These are phyloP conservation scores for Telenomus remus DNA, from an alignment of 1,140 invertebrate genomes.

Conservation along the genomic window DNA sequence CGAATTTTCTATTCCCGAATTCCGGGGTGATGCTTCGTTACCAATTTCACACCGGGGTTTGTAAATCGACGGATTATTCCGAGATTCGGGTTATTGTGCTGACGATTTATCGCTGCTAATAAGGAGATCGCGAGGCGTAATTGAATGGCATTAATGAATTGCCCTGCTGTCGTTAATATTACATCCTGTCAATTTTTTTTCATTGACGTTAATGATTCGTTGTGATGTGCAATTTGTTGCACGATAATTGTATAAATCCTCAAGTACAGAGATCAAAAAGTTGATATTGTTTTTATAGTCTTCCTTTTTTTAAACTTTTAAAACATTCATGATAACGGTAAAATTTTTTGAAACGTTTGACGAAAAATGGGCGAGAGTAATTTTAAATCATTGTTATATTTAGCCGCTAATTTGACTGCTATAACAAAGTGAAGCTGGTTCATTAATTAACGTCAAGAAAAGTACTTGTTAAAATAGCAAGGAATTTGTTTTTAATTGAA, in stretches of 20 bases:
- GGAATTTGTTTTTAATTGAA: neutral
- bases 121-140: slow-evolving; percentile 36
- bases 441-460: no score
- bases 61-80: slow-evolving; percentile 49
- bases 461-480: neutral
- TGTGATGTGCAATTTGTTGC: slow-evolving; percentile 6
- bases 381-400: no score
- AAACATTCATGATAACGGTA: no score
- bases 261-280: no score
- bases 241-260: neutral
- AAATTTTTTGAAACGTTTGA: no score
- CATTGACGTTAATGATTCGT: neutral
- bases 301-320: no score
- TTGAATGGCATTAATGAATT: slow-evolving; percentile 46
- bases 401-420: no score
- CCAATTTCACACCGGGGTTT: slow-evolving; percentile 46
- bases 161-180: slow-evolving; percentile 12
- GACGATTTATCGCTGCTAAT: slow-evolving; percentile 42
- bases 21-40: slow-evolving; percentile 35
- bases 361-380: no score
- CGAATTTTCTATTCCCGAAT: slow-evolving; percentile 21
- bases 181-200: slow-evolving; percentile 3
- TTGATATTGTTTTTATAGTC: no score
- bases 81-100: slow-evolving; percentile 46
- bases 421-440: no score